Evolutionary conservation across 2,797 vertebrate species (phyloP), one percentile per base, ranked within the genome.

Genomic region (Numenius phaeopus): DNA sequence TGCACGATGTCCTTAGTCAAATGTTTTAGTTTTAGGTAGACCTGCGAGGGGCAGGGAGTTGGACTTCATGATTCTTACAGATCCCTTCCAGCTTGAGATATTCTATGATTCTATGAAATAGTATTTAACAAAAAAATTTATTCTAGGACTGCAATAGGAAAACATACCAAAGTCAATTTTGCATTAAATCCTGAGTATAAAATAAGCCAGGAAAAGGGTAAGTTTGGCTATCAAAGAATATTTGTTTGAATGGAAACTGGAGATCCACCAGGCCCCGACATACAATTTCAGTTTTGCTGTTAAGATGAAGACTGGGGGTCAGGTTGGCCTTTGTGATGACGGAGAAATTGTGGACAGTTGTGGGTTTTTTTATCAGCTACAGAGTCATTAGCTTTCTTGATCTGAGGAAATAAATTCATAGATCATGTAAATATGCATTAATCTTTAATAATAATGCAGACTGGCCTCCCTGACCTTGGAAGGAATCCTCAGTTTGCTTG

Each of bases 321-420:
- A 32, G 5, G 10, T 40, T 76, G 13, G 22, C 27, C 47, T 52
- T 47, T 49, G 19, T 83, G 55, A 22, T 73, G 64, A 46, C 12
- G 42, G 29, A 61, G 46, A 62, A 67, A 64, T n/a, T 59, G 23
- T 9, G 3, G 55, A 19, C n/a, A 42, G 26, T 30, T 75, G 44
- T 40, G 24, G 52, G 1, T 0, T 0, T 1, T 8, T 75, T 52
- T 14, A 37, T 39, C 37, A 42, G 49, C 49, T 66, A 14, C n/a
- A 65, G 67, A 67, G 32, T 62, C 1, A 49, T 78, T 87, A 70
- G 26, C n/a, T 76, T 73, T 79, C 54, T 49, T 61, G 58, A 54
- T 79, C 30, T 44, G 54, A 62, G 34, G 23, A 12, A 76, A 61
- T 67, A 57, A 64, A 61, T 72, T 34, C 23, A 10, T 39, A 84